Evolutionary conservation across 2,888 invertebrate species (phyloP).

Genomic region (Endotricha flammealis): DNA sequence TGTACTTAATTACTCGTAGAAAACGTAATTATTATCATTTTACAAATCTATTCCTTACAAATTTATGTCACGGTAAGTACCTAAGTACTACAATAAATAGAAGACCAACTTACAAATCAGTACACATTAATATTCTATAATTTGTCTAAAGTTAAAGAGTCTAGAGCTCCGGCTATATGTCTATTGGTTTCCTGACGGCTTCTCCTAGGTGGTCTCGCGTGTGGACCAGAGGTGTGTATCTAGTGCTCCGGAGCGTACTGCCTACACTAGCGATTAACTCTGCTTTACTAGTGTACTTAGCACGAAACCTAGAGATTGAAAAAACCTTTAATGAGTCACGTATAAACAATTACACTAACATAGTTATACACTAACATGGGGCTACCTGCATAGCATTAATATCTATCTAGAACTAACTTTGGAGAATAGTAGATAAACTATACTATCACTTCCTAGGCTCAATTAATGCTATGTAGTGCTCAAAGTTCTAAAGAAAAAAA

Average conservation of each 20-base stretch:
- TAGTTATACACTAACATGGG: too few relatives aligned
- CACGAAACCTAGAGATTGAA: conserved; percentile 79
- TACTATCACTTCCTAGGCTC: conserved; percentile 36
- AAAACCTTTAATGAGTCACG: conserved; percentile 67
- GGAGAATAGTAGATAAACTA: conserved; percentile 24
- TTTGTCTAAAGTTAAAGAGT: conserved; percentile 53
- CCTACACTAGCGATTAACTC: conserved; percentile 76
- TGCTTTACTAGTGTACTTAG: conserved; percentile 78
- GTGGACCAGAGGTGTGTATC: conserved; percentile 72
- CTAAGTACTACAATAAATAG: conserved; percentile 77
- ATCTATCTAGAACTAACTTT: conserved; percentile 47
- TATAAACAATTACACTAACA: conserved; percentile 50
- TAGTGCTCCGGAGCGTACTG: conserved; percentile 78
- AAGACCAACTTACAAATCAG: conserved; percentile 72
- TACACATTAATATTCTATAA: conserved; percentile 67
- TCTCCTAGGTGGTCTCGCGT: conserved; percentile 72
- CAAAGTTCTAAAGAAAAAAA: conserved; percentile 32
- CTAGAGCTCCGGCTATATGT: conserved; percentile 61
- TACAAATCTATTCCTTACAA: conserved; percentile 66
- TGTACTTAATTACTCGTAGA: conserved; percentile 68
- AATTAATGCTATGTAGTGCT: conserved; percentile 73
- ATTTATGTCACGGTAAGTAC: conserved; percentile 70
- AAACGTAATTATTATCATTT: conserved; percentile 50
- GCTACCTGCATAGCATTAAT: conserved; percentile 73
- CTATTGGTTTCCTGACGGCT: conserved; percentile 69